A percentile compares a stretch with the other conserved stretches of the same genome.
Evolutionary conservation across 2,888 invertebrate genomes (phyloP).

Genomic region (Branchellion lobata): DNA sequence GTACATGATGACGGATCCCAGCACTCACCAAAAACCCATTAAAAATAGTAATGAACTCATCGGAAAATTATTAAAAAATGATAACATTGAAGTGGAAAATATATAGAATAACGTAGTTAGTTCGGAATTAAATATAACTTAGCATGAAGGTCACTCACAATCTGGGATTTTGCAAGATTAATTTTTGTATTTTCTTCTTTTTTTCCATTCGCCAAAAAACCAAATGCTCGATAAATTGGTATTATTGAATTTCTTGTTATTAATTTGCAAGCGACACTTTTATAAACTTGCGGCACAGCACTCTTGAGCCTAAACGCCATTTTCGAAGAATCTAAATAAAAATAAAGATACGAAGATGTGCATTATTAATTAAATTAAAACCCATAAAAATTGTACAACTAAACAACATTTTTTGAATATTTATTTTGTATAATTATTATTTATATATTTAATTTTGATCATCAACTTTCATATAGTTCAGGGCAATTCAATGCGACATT

Average conservation of each 20-base stretch:
- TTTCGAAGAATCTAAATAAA: neutral
- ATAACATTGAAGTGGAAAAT: neutral
- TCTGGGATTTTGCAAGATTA: neutral
- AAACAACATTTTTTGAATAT: too few relatives aligned
- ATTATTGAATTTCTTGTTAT: neutral
- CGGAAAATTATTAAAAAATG: too few relatives aligned
- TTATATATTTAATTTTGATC: too few relatives aligned
- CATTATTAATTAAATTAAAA: too few relatives aligned
- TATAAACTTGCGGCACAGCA: neutral
- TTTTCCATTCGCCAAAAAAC: neutral
- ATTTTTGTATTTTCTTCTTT: neutral
- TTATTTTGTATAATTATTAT: too few relatives aligned
- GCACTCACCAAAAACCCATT: too few relatives aligned
- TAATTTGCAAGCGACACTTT: neutral
- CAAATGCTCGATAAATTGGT: neutral
- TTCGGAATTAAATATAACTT: neutral
- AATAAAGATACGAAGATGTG: neutral
- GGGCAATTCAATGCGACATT: too few relatives aligned
- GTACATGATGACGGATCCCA: too few relatives aligned
- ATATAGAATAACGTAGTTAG: neutral
- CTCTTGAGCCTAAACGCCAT: neutral
- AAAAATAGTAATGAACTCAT: too few relatives aligned
- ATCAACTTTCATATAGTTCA: too few relatives aligned
- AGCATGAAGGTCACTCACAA: slow-evolving; percentile 6
- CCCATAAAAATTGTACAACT: too few relatives aligned